Evolutionary conservation across 37 sponge, comb jelly and placozoan species (phyloP).

Genomic region (Agelas oroides): DNA sequence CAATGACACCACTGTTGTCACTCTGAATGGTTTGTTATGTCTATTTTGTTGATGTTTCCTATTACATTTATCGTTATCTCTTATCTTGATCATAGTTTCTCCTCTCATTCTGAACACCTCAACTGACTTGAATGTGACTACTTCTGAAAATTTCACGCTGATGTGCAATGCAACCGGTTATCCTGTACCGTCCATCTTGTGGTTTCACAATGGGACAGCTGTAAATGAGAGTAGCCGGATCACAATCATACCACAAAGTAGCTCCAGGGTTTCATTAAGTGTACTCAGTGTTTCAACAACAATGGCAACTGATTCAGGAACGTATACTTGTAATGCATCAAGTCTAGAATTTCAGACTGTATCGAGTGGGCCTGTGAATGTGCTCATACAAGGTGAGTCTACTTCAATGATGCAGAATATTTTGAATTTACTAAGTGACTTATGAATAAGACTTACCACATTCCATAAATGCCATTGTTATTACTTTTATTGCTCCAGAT

Average conservation of each 20-base stretch:
- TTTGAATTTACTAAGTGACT: too few species aligned
- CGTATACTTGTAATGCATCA: constrained; percentile 26
- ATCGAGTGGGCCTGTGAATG: not conserved
- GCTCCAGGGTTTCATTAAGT: constrained; percentile 1
- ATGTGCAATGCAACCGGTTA: constrained; percentile 63
- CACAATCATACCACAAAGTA: not conserved
- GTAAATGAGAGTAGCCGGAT: not conserved
- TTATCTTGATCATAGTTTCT: too few species aligned
- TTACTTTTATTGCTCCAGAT: not conserved
- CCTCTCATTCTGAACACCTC: not conserved
- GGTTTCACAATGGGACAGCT: constrained; percentile 54
- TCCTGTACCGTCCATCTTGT: constrained; percentile 40
- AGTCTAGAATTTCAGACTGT: not conserved
- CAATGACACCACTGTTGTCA: not conserved
- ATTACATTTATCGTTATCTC: too few species aligned
- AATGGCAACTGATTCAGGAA: constrained; percentile 43
- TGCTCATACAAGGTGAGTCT: constrained; percentile 45
- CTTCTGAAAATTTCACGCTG: constrained; percentile 4
- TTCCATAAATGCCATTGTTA: too few species aligned
- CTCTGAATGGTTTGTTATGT: constrained; percentile 6
- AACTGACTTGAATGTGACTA: not conserved
- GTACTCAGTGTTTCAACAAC: constrained; percentile 32
- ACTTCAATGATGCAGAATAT: too few species aligned
- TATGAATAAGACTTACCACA: too few species aligned
- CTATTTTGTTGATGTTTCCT: too few species aligned